Conservation (phyloP, 2,888 invertebrate species). For the Limnephilus marmoratus region DNA sequence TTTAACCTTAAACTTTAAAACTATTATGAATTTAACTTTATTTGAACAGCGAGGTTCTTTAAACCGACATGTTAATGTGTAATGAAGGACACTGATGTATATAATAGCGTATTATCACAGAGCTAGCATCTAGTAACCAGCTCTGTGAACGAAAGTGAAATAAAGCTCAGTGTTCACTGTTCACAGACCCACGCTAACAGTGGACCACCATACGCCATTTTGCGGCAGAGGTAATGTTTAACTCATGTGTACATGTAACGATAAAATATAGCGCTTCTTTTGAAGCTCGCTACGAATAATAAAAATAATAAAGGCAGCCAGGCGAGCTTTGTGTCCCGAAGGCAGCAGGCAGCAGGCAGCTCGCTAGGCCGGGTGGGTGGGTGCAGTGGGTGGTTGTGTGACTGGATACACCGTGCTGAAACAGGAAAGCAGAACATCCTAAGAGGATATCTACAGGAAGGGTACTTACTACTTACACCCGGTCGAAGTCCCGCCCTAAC, state of each 20-base stretch:
- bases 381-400: too few relatives aligned
- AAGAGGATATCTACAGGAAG: slow-evolving; percentile 32
- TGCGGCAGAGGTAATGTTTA: slow-evolving; percentile 29
- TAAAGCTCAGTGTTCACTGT: slow-evolving; percentile 43
- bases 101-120: slow-evolving; percentile 47
- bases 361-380: neutral
- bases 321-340: slow-evolving; percentile 59
- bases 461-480: slow-evolving; percentile 32
- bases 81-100: slow-evolving; percentile 49
- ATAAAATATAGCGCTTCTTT: slow-evolving; percentile 65
- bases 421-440: slow-evolving; percentile 48
- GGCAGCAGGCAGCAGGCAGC: slow-evolving; percentile 27
- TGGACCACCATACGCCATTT: slow-evolving; percentile 55
- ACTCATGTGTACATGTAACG: slow-evolving; percentile 51
- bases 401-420: neutral
- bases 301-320: slow-evolving; percentile 64
- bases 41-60: slow-evolving; percentile 49
- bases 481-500: slow-evolving; percentile 26
- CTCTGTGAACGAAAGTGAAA: slow-evolving; percentile 48
- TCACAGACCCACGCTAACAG: slow-evolving; percentile 42
- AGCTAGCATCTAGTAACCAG: neutral
- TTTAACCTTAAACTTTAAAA: neutral
- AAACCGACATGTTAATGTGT: slow-evolving; percentile 4
- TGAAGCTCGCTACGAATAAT: slow-evolving; percentile 63
- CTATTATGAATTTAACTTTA: neutral